Conservation (phyloP, 2,113 vertebrate genomes). For the Engystomops pustulosus region DNA sequence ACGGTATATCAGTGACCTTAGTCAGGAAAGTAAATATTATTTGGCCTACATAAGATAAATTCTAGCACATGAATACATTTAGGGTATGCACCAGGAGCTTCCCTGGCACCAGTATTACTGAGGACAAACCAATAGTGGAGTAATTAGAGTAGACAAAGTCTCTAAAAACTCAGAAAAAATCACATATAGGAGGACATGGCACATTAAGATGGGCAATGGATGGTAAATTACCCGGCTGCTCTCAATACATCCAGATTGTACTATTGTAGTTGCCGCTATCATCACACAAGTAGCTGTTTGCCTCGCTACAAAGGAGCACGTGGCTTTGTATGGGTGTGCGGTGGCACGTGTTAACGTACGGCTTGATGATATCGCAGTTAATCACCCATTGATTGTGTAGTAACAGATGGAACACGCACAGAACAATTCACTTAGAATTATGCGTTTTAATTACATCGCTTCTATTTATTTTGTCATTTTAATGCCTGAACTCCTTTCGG, state of each 20-base stretch:
- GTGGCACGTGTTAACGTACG: neutral
- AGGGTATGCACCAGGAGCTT: too few relatives aligned
- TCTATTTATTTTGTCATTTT: slow-evolving; percentile 36
- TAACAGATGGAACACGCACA: slow-evolving; percentile 15
- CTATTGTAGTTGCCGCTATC: neutral
- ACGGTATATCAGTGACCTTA: too few relatives aligned
- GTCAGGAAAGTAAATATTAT: too few relatives aligned
- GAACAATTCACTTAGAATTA: slow-evolving; percentile 1
- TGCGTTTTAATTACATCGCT: slow-evolving; percentile 25
- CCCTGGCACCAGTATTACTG: neutral
- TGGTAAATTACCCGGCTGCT: neutral
- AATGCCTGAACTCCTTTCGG: slow-evolving; percentile 26
- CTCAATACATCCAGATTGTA: neutral
- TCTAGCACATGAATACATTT: too few relatives aligned
- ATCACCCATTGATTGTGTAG: slow-evolving; percentile 29
- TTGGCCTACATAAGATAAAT: too few relatives aligned
- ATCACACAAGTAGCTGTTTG: neutral
- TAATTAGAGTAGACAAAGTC: too few relatives aligned
- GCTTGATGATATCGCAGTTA: neutral
- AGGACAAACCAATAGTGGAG: neutral
- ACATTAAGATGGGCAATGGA: neutral
- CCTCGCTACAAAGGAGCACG: neutral
- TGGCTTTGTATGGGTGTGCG: neutral
- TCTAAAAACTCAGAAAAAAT: neutral
- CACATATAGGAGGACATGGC: neutral